These are phyloP conservation scores for Zaprionus tsacasi DNA, from an alignment of 1,140 invertebrate genomes.

Conservation along the genomic window DNA sequence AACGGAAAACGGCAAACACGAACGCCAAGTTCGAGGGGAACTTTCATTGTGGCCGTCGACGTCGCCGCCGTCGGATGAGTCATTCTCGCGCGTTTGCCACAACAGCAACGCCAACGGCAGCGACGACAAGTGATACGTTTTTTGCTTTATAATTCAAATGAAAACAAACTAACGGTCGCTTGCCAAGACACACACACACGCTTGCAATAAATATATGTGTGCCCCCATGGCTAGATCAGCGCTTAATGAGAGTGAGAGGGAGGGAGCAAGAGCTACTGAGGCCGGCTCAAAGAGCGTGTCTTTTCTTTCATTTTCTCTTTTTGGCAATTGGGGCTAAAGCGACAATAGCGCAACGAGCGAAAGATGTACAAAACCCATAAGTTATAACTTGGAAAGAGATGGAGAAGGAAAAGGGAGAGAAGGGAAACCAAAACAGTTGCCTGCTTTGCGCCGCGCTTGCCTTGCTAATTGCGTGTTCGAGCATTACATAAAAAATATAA, in stretches of 20 bases:
- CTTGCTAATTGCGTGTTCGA: slow-evolving; percentile 36
- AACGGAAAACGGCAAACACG: slow-evolving; percentile 37
- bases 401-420: not conserved
- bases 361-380: slow-evolving; percentile 3
- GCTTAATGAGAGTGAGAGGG: slow-evolving; percentile 14
- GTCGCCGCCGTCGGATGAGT: slow-evolving; percentile 53
- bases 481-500: slow-evolving; percentile 48
- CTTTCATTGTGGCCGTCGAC: slow-evolving; percentile 38
- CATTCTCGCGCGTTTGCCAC: slow-evolving; percentile 39
- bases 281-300: slow-evolving; percentile 39
- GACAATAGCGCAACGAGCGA: slow-evolving; percentile 30
- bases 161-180: slow-evolving; percentile 61
- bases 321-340: slow-evolving; percentile 66
- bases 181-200: slow-evolving; percentile 5
- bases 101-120: slow-evolving; percentile 6
- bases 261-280: not conserved
- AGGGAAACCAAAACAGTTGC: slow-evolving; percentile 39
- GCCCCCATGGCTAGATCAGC: slow-evolving; percentile 47
- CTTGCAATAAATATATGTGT: not conserved
- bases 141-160: slow-evolving; percentile 52
- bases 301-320: slow-evolving; percentile 32
- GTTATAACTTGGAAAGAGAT: slow-evolving; percentile 26
- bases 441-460: not conserved
- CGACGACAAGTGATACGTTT: slow-evolving; percentile 31
- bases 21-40: slow-evolving; percentile 55